Conservation (phyloP, 1,140 invertebrate species). For the Lethocerus indicus region DNA sequence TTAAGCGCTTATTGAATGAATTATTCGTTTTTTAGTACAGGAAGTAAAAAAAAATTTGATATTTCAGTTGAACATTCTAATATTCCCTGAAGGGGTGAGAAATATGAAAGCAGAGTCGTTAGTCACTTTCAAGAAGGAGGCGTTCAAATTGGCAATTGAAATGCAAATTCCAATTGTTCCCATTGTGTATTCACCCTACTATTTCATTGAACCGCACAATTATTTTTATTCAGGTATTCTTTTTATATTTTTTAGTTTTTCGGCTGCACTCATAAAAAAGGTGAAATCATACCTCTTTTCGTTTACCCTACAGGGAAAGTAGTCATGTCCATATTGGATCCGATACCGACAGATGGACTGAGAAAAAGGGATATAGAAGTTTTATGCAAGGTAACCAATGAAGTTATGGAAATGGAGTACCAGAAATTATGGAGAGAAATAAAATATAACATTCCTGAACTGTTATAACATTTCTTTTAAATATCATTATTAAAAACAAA, state of each 20-base stretch:
- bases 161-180: conserved; percentile 53
- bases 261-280: too few species aligned
- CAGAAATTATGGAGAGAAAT: conserved; percentile 25
- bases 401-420: conserved; percentile 23
- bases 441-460: too few species aligned
- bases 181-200: conserved; percentile 50
- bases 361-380: conserved; percentile 25
- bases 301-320: conserved; percentile 26
- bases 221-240: not conserved
- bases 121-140: conserved; percentile 50
- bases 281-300: too few species aligned
- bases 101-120: conserved; percentile 24
- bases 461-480: too few species aligned
- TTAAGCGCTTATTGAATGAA: too few species aligned
- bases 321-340: conserved; percentile 28
- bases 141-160: conserved; percentile 53
- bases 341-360: conserved; percentile 28
- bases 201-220: conserved; percentile 34
- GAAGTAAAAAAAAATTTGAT: too few species aligned
- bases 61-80: conserved; percentile 38
- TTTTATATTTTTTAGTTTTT: conserved; percentile 18
- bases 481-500: too few species aligned
- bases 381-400: conserved; percentile 25
- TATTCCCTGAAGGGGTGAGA: conserved; percentile 42
- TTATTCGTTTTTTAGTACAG: too few species aligned